Conservation (phyloP, 2,888 invertebrate species). For the Cinara cedri region DNA sequence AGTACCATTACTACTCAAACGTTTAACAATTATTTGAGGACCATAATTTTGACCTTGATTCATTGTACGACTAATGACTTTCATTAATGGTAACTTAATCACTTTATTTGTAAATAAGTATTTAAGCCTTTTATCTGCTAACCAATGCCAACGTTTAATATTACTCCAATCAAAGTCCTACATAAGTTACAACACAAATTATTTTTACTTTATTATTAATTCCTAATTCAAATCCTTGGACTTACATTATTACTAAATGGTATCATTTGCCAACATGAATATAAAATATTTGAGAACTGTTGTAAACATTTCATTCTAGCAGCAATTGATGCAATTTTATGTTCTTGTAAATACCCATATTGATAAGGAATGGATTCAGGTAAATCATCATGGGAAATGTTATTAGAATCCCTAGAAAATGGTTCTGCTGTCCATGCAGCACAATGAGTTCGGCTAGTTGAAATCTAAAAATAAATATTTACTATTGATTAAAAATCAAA, state of each 20-base stretch:
- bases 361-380: slow-evolving; percentile 68
- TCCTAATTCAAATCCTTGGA: background rate
- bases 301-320: slow-evolving; percentile 68
- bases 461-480: slow-evolving; percentile 63
- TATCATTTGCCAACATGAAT: slow-evolving; percentile 68
- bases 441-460: slow-evolving; percentile 70
- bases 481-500: slow-evolving; percentile 39
- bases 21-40: slow-evolving; percentile 70
- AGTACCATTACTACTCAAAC: slow-evolving; percentile 67
- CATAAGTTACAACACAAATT: slow-evolving; percentile 4
- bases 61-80: slow-evolving; percentile 72
- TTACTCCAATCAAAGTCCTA: slow-evolving; percentile 61
- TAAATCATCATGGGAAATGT: slow-evolving; percentile 63
- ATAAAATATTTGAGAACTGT: slow-evolving; percentile 70
- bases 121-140: slow-evolving; percentile 65
- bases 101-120: slow-evolving; percentile 68
- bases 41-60: slow-evolving; percentile 72
- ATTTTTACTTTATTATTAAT: background rate
- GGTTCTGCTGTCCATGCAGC: slow-evolving; percentile 70
- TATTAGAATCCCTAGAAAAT: slow-evolving; percentile 66
- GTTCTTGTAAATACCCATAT: slow-evolving; percentile 66
- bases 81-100: slow-evolving; percentile 70
- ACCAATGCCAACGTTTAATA: slow-evolving; percentile 64
- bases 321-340: slow-evolving; percentile 66
- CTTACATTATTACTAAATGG: slow-evolving; percentile 65